Base-by-base conservation (phyloP, 2,888 invertebrate species). In the Nebria salina region DNA sequence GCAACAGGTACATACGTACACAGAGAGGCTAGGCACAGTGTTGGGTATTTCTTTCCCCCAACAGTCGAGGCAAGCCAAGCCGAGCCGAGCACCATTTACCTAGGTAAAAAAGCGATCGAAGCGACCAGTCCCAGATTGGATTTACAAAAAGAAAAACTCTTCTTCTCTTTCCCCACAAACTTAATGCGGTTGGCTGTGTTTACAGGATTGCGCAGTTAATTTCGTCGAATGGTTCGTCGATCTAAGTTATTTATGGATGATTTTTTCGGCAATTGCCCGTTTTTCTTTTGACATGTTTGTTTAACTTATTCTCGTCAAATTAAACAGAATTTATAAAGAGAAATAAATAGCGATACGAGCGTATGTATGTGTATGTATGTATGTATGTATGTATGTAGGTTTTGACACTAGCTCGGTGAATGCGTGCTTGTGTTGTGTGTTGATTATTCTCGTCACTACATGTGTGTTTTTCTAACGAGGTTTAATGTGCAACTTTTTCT, bases 241-340 rank as follows among this genome's bases (percentile, higher is more conserved):
- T 43, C 79, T 68, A 79, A 64, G 75, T 80, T 80, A 80, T 80
- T 79, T 79, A 79, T 75, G 79, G 75, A 70, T 75, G 54, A 75
- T 75, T 80, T 79, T 80, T 80, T 80, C 75, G 75, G 80, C 80
- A 75, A 80, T 80, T 68, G 75, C 66, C 75, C 42, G 43, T 79
- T 72, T 75, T 70, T 75, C 9, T 20, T 9, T 25, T 75, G 70
- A 68, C 75, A 75, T 81, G 81, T 81, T 81, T 81, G 65, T 81
- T 81, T 81, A 81, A 76, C 81, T 76, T 81, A 81, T 81, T 76
- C 76, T 76, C 81, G 81, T 81, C 81, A 81, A 81, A 81, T 81
- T 81, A 20, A 81, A 81, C 76, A 81, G 81, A 81, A 81, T 81
- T 81, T 76, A 76, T 81, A 76, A 76, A 81, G 80, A 80, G 75